phyloP scores from a whole-genome alignment of 2,888 invertebrate species.

The Leptarthrus brevirostris region DNA sequence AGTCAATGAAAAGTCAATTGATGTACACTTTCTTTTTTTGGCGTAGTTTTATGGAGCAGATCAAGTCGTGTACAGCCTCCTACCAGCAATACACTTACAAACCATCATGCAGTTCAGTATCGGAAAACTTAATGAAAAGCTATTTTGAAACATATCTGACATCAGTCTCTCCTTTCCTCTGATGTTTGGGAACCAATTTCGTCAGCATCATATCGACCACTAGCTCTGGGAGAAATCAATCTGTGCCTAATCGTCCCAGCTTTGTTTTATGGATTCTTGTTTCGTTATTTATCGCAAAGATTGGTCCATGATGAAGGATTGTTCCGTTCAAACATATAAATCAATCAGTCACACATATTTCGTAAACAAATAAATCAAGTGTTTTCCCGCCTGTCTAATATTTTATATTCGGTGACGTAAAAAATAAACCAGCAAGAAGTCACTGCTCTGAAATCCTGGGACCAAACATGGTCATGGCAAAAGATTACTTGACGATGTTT shows the following conservation, averaged over 20 bases:
- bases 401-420: constrained; percentile 36
- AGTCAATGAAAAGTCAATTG: no score
- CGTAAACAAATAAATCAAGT: constrained; percentile 40
- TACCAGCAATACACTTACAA: no score
- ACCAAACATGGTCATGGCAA: no score
- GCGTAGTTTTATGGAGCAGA: no score
- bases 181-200: constrained; percentile 18
- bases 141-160: background rate
- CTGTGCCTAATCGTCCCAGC: constrained; percentile 30
- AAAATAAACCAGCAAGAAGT: constrained; percentile 33
- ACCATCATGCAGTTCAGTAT: no score
- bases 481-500: no score
- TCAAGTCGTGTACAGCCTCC: no score
- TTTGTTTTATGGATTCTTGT: constrained; percentile 24
- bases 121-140: constrained; percentile 17
- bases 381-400: constrained; percentile 38
- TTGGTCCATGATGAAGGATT: constrained; percentile 37
- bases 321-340: no score
- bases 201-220: constrained; percentile 25
- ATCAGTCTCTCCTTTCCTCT: background rate
- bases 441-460: no score
- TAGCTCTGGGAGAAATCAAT: constrained; percentile 20
- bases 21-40: no score
- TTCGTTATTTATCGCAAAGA: constrained; percentile 25
- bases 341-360: constrained; percentile 42